Percentiles rank a stretch among this genome's conserved stretches.
Evolutionary conservation across 2,888 invertebrate genomes (phyloP).

Genomic region (Tineola bisselliella): DNA sequence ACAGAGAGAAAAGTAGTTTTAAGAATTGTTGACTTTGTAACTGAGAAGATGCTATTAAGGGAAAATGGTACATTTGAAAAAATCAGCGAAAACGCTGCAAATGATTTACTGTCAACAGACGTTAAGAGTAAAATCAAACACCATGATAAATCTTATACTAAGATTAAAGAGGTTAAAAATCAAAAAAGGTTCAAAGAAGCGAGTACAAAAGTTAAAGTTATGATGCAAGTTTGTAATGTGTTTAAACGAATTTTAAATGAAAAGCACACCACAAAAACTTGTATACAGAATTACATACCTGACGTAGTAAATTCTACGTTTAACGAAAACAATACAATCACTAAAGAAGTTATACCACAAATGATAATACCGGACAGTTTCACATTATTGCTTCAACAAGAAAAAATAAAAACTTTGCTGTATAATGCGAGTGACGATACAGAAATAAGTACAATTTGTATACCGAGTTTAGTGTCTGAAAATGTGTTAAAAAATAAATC

Average conservation of each 20-base stretch:
- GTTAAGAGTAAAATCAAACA: constrained; percentile 21
- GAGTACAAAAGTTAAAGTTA: constrained; percentile 36
- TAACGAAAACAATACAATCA: constrained; percentile 24
- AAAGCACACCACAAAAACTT: constrained; percentile 20
- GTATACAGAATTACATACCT: constrained; percentile 35
- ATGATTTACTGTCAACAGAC: constrained; percentile 41
- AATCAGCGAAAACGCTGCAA: constrained; percentile 54
- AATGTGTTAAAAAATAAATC: neutral
- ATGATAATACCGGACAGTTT: constrained; percentile 16
- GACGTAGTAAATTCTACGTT: constrained; percentile 60
- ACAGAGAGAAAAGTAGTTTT: constrained; percentile 58
- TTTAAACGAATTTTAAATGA: constrained; percentile 28
- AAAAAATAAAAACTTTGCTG: constrained; percentile 25
- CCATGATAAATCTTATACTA: constrained; percentile 17
- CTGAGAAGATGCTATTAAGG: constrained; percentile 64
- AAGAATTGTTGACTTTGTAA: constrained; percentile 64
- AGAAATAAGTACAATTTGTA: neutral
- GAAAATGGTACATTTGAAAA: constrained; percentile 61
- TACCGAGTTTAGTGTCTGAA: neutral
- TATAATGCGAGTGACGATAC: constrained; percentile 26
- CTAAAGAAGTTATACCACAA: constrained; percentile 17
- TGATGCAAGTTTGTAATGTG: constrained; percentile 43
- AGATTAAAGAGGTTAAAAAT: constrained; percentile 16
- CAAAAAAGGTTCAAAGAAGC: constrained; percentile 33
- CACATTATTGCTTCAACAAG: neutral